Percentiles rank a stretch among this genome's conserved stretches.
phyloP scores from a whole-genome alignment of 2,113 vertebrate species.

The Suricata suricatta region DNA sequence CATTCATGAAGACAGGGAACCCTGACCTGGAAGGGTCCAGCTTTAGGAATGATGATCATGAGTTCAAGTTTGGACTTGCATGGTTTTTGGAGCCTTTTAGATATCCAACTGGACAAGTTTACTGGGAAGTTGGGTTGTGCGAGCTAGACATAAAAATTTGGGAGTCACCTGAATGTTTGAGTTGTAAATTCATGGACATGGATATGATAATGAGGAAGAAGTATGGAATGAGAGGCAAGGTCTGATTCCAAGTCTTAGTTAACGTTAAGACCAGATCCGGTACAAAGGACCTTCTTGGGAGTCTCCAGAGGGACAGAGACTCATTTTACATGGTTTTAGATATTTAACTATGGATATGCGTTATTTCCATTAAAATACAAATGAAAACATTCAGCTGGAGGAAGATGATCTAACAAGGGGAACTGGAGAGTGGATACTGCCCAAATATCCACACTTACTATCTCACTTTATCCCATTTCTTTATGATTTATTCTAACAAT shows the following conservation, averaged over 20 bases:
- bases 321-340: neutral
- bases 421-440: neutral
- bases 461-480: neutral
- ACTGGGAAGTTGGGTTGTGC: neutral
- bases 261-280: rapidly evolving
- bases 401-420: neutral
- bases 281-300: rapidly evolving
- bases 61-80: neutral
- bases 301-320: rapidly evolving
- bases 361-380: neutral
- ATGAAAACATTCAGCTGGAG: neutral
- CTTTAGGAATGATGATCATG: neutral
- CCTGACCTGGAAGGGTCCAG: rapidly evolving
- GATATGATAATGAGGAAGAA: neutral
- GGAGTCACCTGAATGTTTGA: neutral
- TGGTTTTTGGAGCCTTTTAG: neutral
- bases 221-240: neutral
- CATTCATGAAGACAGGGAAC: neutral
- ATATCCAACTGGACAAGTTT: neutral
- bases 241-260: neutral
- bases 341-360: neutral
- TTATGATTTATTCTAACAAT: neutral
- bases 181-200: neutral
- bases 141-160: neutral
- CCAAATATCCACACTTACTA: neutral